Conservation (phyloP, 1,140 invertebrate species). For the Aphaenogaster ashmeadi region DNA sequence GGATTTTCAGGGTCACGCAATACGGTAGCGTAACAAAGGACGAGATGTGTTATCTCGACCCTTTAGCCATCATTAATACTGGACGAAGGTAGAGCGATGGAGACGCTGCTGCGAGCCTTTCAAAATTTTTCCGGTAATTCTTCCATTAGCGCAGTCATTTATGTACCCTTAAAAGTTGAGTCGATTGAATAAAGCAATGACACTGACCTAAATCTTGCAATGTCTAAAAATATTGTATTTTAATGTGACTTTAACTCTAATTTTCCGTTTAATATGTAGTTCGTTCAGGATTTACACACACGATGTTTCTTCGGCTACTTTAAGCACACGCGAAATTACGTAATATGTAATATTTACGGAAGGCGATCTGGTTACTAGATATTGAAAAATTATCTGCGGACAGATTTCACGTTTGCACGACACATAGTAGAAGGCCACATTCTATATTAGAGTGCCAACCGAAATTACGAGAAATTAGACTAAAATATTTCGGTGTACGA, state of each 20-base stretch:
- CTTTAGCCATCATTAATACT: constrained; percentile 32
- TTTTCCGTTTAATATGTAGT: not conserved
- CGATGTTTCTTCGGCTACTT: not conserved
- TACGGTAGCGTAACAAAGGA: constrained; percentile 4
- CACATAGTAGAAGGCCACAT: constrained; percentile 57
- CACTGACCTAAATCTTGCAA: not conserved
- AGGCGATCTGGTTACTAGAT: not conserved
- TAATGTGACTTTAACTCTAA: not conserved
- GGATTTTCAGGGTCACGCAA: constrained; percentile 56
- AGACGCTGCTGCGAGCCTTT: not conserved
- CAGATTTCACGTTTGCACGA: constrained; percentile 46
- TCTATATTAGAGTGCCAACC: constrained; percentile 69
- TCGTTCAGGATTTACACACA: not conserved
- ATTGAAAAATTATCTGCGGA: constrained; percentile 14
- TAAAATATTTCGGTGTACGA: constrained; percentile 70
- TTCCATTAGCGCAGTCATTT: not conserved
- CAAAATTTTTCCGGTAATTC: not conserved
- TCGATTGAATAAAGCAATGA: not conserved
- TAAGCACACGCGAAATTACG: not conserved
- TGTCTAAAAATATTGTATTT: not conserved
- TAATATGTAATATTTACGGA: constrained; percentile 12
- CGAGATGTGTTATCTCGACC: constrained; percentile 22
- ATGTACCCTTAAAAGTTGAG: not conserved
- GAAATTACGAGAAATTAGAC: constrained; percentile 71
- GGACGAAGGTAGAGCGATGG: not conserved